Conservation (phyloP, 2,113 vertebrate species). For the Eulemur rufifrons region DNA sequence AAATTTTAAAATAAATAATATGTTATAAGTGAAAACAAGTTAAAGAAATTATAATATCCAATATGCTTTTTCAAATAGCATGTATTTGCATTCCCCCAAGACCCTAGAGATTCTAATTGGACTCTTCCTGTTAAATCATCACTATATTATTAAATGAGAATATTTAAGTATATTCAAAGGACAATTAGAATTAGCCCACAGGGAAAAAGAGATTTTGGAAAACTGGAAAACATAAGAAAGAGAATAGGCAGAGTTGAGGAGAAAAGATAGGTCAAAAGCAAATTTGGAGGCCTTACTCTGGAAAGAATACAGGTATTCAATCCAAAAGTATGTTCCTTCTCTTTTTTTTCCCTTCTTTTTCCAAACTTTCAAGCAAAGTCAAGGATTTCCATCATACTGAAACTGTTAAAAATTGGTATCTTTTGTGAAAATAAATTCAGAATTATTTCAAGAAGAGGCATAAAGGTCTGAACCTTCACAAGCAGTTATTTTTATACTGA, state of each 20-base stretch:
- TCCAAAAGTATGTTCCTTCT: not conserved
- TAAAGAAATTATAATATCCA: not conserved
- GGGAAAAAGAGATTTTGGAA: not conserved
- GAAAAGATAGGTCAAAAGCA: not conserved
- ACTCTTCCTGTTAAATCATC: not conserved
- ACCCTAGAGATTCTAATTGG: not conserved
- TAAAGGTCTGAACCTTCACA: not conserved
- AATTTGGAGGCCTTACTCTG: not conserved
- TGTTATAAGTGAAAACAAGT: not conserved
- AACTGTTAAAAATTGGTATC: not conserved
- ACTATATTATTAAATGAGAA: not conserved
- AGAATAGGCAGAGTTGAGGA: not conserved
- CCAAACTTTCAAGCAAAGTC: not conserved
- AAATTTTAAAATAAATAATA: conserved; percentile 8
- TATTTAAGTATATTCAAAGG: not conserved
- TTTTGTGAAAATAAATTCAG: conserved; percentile 32
- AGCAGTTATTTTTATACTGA: conserved; percentile 8
- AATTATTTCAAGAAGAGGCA: conserved; percentile 1
- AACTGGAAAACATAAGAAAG: not conserved
- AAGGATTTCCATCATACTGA: not conserved
- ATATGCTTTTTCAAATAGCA: not conserved
- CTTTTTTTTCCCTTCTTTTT: not conserved
- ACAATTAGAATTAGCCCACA: not conserved
- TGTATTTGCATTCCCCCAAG: not conserved
- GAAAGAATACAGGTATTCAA: not conserved